A percentile compares a stretch with the other conserved stretches of the same genome.
These are phyloP conservation scores for Leptodactylus fallax DNA, from an alignment of 2,797 vertebrate species.

Conservation along the genomic window DNA sequence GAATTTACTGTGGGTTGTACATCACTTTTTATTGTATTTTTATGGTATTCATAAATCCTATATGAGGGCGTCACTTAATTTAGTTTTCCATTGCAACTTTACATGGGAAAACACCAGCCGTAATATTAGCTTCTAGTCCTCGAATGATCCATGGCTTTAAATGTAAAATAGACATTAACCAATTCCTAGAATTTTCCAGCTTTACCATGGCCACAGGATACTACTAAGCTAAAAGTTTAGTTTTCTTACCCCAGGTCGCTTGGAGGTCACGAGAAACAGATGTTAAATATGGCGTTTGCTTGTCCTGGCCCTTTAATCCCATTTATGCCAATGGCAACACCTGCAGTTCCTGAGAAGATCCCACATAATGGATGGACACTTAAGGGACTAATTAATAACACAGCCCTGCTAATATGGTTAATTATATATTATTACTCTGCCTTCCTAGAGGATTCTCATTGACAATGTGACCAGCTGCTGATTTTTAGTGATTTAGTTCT, in stretches of 20 bases:
- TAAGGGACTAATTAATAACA: conserved; percentile 20
- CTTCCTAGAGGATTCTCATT: background rate
- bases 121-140: background rate
- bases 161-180: conserved; percentile 4
- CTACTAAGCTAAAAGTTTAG: background rate
- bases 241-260: conserved; percentile 22
- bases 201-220: background rate
- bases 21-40: background rate
- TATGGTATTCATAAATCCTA: background rate
- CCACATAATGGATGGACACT: conserved; percentile 27
- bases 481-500: background rate
- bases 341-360: conserved; percentile 34
- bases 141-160: conserved; percentile 5
- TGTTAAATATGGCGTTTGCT: conserved; percentile 23
- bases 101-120: background rate
- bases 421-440: conserved; percentile 6
- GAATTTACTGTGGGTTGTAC: background rate
- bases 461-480: background rate
- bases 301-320: conserved; percentile 11
- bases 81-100: background rate
- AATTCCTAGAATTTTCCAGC: background rate
- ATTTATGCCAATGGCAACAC: conserved; percentile 32
- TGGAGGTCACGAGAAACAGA: conserved; percentile 24
- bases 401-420: background rate
- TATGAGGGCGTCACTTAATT: background rate